These are phyloP conservation scores for Silurus glanis DNA, from an alignment of 2,113 vertebrate species.

Conservation along the genomic window DNA sequence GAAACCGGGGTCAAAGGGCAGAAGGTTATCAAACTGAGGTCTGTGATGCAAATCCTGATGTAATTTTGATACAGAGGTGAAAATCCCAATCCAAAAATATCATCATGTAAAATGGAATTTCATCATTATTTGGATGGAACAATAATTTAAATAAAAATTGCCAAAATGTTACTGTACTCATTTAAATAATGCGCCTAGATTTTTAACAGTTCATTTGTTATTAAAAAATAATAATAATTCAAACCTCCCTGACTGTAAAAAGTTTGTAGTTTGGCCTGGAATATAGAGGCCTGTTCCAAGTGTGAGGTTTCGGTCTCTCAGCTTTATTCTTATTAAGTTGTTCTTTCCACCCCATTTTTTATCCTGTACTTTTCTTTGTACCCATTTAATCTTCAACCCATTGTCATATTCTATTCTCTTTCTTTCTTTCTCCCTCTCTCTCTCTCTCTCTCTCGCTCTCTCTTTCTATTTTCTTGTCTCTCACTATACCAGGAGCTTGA, in stretches of 20 bases:
- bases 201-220: not conserved
- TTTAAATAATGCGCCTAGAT: not conserved
- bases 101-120: not conserved
- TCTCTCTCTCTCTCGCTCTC: conserved; percentile 25
- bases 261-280: not conserved
- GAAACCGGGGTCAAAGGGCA: not conserved
- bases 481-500: conserved; percentile 45
- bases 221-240: not conserved
- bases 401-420: conserved; percentile 34
- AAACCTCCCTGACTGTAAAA: not conserved
- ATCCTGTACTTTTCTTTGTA: conserved; percentile 16
- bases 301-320: conserved; percentile 14
- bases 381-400: conserved; percentile 20
- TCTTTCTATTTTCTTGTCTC: conserved; percentile 34
- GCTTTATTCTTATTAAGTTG: conserved; percentile 9
- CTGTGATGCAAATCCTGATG: not conserved
- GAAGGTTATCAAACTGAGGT: not conserved
- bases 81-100: not conserved
- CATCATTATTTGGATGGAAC: not conserved
- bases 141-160: not conserved
- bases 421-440: conserved; percentile 20
- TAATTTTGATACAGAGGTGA: not conserved
- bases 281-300: not conserved
- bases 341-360: not conserved
- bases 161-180: not conserved